phyloP scores from a whole-genome alignment of 2,113 vertebrate genomes.

The Chloropsis cyanopogon region DNA sequence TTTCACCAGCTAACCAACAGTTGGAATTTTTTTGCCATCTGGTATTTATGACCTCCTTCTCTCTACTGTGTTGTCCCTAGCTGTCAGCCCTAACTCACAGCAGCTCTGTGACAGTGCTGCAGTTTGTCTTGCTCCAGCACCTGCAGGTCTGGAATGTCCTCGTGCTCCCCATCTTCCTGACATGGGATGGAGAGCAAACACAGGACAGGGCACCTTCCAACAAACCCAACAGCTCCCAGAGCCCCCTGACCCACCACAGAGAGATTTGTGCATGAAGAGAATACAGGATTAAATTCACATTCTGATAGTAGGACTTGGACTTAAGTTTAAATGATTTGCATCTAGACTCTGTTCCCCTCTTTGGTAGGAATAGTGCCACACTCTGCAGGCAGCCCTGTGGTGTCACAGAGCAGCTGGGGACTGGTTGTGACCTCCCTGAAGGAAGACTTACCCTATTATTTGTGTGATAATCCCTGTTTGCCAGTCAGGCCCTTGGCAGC shows the following conservation, averaged over 20 bases:
- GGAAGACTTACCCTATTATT: fast-evolving
- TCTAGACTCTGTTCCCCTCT: fast-evolving
- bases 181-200: neutral
- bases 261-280: neutral
- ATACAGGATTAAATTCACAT: fast-evolving
- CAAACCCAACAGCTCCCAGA: neutral
- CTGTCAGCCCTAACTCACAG: neutral
- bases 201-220: neutral
- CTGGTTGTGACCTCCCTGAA: neutral
- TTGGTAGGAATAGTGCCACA: neutral
- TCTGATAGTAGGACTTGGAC: neutral
- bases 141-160: neutral
- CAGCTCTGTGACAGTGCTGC: neutral
- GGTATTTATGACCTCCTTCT: neutral
- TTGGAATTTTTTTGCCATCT: neutral
- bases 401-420: neutral
- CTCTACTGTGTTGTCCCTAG: neutral
- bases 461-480: neutral
- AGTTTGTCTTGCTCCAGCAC: neutral
- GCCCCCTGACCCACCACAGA: fast-evolving
- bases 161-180: neutral
- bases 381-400: fast-evolving
- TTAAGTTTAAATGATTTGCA: neutral
- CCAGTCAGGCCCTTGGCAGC: neutral
- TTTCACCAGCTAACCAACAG: neutral